A percentile compares a stretch with the other conserved stretches of the same genome.
Evolutionary conservation across 1,140 invertebrate genomes (phyloP).

Genomic region (Agraylea sexmaculata): DNA sequence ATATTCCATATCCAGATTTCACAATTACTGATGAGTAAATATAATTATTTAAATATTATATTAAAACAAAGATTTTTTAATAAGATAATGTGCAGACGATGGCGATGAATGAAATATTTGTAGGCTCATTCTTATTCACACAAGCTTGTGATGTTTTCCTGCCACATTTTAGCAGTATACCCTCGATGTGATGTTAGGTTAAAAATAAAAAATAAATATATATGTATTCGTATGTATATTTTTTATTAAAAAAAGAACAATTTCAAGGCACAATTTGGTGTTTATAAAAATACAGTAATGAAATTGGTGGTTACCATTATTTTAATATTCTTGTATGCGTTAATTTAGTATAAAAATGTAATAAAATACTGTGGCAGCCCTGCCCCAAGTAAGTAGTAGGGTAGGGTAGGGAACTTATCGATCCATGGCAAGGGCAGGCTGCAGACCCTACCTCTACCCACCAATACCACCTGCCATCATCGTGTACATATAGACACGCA

Average conservation of each 20-base stretch:
- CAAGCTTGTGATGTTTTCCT: too few relatives aligned
- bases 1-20: too few relatives aligned
- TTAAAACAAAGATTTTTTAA: too few relatives aligned
- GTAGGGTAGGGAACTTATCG: conserved; percentile 8
- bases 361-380: not conserved
- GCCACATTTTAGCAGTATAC: too few relatives aligned
- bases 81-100: too few relatives aligned
- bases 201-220: not conserved
- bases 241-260: not conserved
- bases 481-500: too few relatives aligned
- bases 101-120: too few relatives aligned
- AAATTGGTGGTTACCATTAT: not conserved
- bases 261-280: not conserved
- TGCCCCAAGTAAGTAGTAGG: conserved; percentile 3
- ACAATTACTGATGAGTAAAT: too few relatives aligned
- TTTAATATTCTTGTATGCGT: not conserved
- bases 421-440: not conserved
- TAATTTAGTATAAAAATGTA: not conserved
- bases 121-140: too few relatives aligned
- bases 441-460: not conserved
- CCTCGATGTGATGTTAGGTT: conserved; percentile 11
- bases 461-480: too few relatives aligned
- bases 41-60: too few relatives aligned
- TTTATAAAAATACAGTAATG: not conserved
- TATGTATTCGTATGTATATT: not conserved